Percentiles rank a stretch among this genome's conserved stretches.
Conservation (phyloP, 2,113 vertebrate species). For the Regulus satrapa region DNA sequence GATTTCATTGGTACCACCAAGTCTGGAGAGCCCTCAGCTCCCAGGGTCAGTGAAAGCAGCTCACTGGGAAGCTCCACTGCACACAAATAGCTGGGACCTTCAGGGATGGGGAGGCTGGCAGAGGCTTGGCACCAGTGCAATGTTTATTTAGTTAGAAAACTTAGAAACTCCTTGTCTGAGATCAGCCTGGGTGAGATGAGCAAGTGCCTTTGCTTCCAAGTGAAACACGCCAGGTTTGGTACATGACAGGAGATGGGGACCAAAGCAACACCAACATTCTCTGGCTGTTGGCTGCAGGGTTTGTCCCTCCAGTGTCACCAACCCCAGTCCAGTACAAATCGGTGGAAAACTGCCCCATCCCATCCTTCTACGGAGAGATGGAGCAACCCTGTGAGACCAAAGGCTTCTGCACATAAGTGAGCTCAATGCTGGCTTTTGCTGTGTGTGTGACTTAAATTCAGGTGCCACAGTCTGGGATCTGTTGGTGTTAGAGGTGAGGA, state of each 20-base stretch:
- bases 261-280: neutral
- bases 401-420: neutral
- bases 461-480: neutral
- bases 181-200: neutral
- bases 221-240: rapidly evolving
- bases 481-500: neutral
- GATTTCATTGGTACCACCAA: rapidly evolving
- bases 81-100: neutral
- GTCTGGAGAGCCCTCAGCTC: neutral
- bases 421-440: neutral
- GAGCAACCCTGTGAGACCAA: neutral
- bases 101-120: neutral
- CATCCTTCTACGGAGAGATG: neutral
- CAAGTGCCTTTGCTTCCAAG: neutral
- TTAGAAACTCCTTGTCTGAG: neutral
- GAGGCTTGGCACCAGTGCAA: neutral
- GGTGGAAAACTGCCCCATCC: neutral
- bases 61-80: neutral
- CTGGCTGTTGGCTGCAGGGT: neutral
- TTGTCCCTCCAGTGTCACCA: neutral
- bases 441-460: neutral
- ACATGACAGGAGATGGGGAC: neutral
- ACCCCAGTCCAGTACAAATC: neutral
- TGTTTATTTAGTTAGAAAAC: neutral
- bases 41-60: neutral